A percentile compares a stretch with the other conserved stretches of the same genome.
Evolutionary conservation across 2,888 invertebrate species (phyloP).

Genomic region (Caradrina kadenii): DNA sequence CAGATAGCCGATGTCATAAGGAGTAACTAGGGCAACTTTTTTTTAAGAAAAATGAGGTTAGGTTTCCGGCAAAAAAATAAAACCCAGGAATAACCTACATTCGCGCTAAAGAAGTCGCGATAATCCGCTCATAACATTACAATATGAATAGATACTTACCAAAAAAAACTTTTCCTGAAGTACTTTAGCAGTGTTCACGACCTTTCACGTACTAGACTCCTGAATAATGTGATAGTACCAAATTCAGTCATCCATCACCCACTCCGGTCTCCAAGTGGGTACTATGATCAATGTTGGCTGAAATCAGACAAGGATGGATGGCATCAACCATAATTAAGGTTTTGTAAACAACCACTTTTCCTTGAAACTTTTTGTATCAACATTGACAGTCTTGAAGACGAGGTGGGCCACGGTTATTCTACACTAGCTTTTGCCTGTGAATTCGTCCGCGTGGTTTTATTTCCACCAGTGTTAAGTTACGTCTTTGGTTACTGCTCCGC

Average conservation of each 20-base stretch:
- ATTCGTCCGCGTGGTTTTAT: no score
- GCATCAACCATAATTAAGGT: slow-evolving; percentile 59
- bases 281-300: slow-evolving; percentile 73
- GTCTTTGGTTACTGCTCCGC: no score
- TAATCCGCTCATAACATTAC: slow-evolving; percentile 18
- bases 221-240: slow-evolving; percentile 50
- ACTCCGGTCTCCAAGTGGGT: slow-evolving; percentile 60
- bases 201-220: slow-evolving; percentile 32
- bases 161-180: slow-evolving; percentile 6
- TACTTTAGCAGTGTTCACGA: slow-evolving; percentile 23
- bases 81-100: no score
- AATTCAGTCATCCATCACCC: slow-evolving; percentile 75
- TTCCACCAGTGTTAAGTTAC: no score
- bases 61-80: no score
- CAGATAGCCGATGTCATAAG: no score
- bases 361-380: slow-evolving; percentile 47
- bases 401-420: background rate
- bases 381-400: slow-evolving; percentile 6
- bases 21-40: no score
- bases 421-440: background rate
- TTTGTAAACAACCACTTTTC: slow-evolving; percentile 53
- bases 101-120: no score
- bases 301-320: slow-evolving; percentile 75
- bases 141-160: slow-evolving; percentile 30
- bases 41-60: no score